Evolutionary conservation across 2,113 vertebrate genomes (phyloP), one percentile per base, ranked within the genome.

Genomic region (rabbit (Oryctolagus cuniculus)): DNA sequence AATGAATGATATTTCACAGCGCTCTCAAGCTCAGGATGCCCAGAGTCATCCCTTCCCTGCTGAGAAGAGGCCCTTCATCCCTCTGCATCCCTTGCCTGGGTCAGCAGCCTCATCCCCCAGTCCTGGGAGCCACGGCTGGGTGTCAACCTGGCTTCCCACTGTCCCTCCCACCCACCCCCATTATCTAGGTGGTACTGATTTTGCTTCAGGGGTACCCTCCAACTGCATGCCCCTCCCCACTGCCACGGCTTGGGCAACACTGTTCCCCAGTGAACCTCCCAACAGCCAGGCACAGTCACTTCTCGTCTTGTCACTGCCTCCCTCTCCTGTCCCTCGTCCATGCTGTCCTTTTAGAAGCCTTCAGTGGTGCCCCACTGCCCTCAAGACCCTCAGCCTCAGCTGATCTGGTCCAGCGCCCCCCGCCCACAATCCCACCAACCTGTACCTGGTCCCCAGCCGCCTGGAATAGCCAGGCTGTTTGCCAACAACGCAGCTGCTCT

Each of bases 401-500:
- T 21, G 9, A 24, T 12, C 58, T 21, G 3, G 61, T 73, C 75
- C 53, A 31, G 66, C 16, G 9, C 6, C 12, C 15, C 66, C 25
- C 0, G 7, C 36, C 6, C 55, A 17, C 55, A 17, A 19, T 9
- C 21, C 82, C 49, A 24, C 74, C 85, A 44, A 10, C 44, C 17
- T 1, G 0, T 19, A 53, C 34, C 51, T 34, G 44, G 4, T 25
- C 79, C 74, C 74, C 61, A 75, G 38, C 58, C n/a, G 6, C 15
- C 29, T 24, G 2, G 3, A 49, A 49, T 0, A 24, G n/a, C 9
- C 38, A 7, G 12, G 10, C 13, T 6, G 22, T 44, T 4, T 31
- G 29, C 36, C 31, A 24, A 12, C 55, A 38, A 64, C 31, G 6
- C 0, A 22, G 12, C 61, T 66, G 25, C 1, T 2, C 22, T 70